Base-by-base conservation (phyloP, 2,797 vertebrate species). In the Clarias pachynema region DNA sequence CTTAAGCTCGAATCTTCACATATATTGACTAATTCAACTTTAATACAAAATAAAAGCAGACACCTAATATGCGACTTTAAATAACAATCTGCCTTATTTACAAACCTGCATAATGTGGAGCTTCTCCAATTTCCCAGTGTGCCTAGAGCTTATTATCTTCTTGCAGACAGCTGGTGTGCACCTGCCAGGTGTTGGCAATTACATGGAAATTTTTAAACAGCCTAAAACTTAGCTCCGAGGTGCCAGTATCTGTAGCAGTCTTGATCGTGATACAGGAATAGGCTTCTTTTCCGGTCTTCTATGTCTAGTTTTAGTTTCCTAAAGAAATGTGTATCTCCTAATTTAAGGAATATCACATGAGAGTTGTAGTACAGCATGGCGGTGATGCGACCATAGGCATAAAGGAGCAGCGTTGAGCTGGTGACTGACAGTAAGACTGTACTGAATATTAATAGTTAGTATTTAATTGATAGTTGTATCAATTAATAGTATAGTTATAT, bases 171-270 rank as follows among this genome's bases (percentile, higher is more conserved):
- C 73, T 56, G 73, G 73, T 29, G 6, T 75, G 73, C 73, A 56
- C 73, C 73, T 56, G 73, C 49, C 44, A 74, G 72, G n/a, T 74
- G 72, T 74, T 74, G 72, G 72, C 72, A 75, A 75, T 75, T 56
- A 75, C n/a, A 75, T 29, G 24, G n/a, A 53, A 53, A 53, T 74
- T n/a, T 74, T 56, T 53, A 74, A 74, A 74, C 15, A 74, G 44
- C 24, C 18, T 74, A 40, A 72, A 72, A 74, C 72, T 20, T 15
- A 57, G 73, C 26, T 75, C 49, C 56, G 73, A 75, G 49, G 6
- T 4, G n/a, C 44, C 26, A 56, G 44, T 18, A 56, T 26, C 44
- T 74, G 72, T 44, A 74, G 6, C 14, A 53, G 26, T 5, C 16
- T 44, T 10, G 37, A 22, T 72, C 22, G 44, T 6, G 0, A 22